These are phyloP conservation scores for Eudasyphora cyanicolor DNA, from an alignment of 2,888 invertebrate genomes.

Conservation along the genomic window DNA sequence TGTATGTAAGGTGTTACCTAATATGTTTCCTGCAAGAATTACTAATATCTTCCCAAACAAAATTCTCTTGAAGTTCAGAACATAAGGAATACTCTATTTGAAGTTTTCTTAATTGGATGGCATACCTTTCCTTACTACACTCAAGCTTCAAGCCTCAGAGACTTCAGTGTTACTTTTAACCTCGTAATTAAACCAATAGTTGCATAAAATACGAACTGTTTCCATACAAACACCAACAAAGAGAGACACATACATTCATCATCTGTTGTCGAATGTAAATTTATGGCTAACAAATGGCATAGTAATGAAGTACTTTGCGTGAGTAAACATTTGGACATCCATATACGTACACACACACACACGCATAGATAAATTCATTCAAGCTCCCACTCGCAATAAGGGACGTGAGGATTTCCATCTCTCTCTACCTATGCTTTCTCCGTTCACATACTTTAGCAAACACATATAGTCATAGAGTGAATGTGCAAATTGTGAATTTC, in stretches of 20 bases:
- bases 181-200: background rate
- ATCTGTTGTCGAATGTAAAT: slow-evolving; percentile 29
- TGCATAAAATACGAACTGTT: background rate
- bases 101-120: too few relatives aligned
- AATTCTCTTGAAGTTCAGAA: too few relatives aligned
- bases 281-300: slow-evolving; percentile 36
- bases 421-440: background rate
- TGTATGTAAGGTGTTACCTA: too few relatives aligned
- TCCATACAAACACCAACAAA: background rate
- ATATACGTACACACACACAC: background rate
- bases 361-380: background rate
- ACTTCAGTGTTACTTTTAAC: background rate
- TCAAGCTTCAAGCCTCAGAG: background rate
- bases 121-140: too few relatives aligned
- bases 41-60: too few relatives aligned
- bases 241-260: background rate
- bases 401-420: background rate
- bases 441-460: background rate
- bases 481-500: background rate
- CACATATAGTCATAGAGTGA: background rate
- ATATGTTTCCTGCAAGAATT: too few relatives aligned
- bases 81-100: too few relatives aligned
- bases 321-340: slow-evolving; percentile 31
- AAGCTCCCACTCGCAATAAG: too few relatives aligned
- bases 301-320: slow-evolving; percentile 50